A percentile compares a stretch with the other conserved stretches of the same genome.
Evolutionary conservation across 2,797 vertebrate species (phyloP).

Genomic region (Melanotaenia parkinsoni): DNA sequence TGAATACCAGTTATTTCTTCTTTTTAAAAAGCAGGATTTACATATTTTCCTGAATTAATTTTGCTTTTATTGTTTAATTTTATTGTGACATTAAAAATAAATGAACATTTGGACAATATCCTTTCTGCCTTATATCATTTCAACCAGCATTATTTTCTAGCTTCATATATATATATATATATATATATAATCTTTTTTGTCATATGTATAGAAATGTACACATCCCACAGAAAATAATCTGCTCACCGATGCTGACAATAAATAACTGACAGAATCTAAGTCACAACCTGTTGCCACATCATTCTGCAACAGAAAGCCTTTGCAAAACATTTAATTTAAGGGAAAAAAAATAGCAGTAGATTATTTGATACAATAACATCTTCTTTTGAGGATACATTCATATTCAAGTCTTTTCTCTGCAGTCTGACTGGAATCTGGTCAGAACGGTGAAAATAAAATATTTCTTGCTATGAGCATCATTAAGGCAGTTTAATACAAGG

Average conservation of each 20-base stretch:
- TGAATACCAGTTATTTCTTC: background rate
- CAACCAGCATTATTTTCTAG: conserved; percentile 51
- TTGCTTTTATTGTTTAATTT: conserved; percentile 66
- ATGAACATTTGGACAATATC: conserved; percentile 77
- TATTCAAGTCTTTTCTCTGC: conserved; percentile 70
- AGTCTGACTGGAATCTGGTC: conserved; percentile 55
- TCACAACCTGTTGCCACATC: conserved; percentile 41
- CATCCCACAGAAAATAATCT: conserved; percentile 68
- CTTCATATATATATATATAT: conserved; percentile 24
- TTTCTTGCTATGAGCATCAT: conserved; percentile 60
- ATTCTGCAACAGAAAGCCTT: conserved; percentile 47
- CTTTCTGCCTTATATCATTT: conserved; percentile 69
- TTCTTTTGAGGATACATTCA: conserved; percentile 76
- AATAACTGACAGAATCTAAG: conserved; percentile 45
- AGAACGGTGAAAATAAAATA: conserved; percentile 37
- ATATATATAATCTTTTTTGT: conserved; percentile 17
- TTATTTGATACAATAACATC: conserved; percentile 41
- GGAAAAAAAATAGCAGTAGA: conserved; percentile 50
- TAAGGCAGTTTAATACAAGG: conserved; percentile 80
- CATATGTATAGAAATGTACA: conserved; percentile 73
- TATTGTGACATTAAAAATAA: conserved; percentile 83
- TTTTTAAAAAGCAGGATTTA: conserved; percentile 52
- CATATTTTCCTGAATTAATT: conserved; percentile 64
- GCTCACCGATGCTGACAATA: conserved; percentile 57
- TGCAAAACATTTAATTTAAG: conserved; percentile 39